These are phyloP conservation scores for Phymanthus crucifer DNA, from an alignment of 92 coral and sea anemone species.

Conservation along the genomic window DNA sequence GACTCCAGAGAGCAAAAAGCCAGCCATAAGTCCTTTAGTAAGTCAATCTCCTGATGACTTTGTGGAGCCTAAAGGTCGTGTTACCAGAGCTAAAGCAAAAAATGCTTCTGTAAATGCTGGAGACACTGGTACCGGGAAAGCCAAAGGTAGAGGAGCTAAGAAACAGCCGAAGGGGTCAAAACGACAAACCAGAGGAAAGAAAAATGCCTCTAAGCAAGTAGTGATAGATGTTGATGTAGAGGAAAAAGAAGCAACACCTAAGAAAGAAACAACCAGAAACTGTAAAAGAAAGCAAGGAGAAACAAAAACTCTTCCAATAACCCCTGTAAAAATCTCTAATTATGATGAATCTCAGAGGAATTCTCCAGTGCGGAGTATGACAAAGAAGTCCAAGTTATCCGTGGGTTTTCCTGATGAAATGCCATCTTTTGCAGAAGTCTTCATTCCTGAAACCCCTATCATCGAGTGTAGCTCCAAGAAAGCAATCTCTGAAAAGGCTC, in stretches of 20 bases:
- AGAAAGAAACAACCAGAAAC: slow-evolving; percentile 33
- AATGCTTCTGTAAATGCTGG: slow-evolving; percentile 10
- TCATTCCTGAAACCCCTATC: slow-evolving; percentile 41
- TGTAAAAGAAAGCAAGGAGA: slow-evolving; percentile 40
- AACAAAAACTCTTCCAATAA: slow-evolving; percentile 16
- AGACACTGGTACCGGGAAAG: slow-evolving; percentile 46
- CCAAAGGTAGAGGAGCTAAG: slow-evolving; percentile 27
- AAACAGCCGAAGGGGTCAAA: slow-evolving; percentile 10
- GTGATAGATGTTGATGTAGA: slow-evolving; percentile 2
- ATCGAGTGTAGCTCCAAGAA: background rate
- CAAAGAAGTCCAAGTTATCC: slow-evolving; percentile 44
- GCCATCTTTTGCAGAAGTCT: slow-evolving; percentile 15
- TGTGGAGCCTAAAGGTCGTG: background rate
- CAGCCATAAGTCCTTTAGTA: background rate
- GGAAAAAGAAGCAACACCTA: slow-evolving; percentile 14
- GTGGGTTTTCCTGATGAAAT: background rate
- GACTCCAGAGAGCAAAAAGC: slow-evolving; percentile 20
- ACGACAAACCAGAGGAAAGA: background rate
- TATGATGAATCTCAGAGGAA: slow-evolving; percentile 18
- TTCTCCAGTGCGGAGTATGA: slow-evolving; percentile 21
- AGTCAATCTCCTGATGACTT: background rate
- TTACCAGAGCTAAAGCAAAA: slow-evolving; percentile 26
- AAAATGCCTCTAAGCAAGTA: background rate
- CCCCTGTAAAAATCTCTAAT: background rate
- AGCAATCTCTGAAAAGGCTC: background rate